These are phyloP conservation scores for Pristionchus maxplancki DNA, from an alignment of 2,888 invertebrate species.

Conservation along the genomic window DNA sequence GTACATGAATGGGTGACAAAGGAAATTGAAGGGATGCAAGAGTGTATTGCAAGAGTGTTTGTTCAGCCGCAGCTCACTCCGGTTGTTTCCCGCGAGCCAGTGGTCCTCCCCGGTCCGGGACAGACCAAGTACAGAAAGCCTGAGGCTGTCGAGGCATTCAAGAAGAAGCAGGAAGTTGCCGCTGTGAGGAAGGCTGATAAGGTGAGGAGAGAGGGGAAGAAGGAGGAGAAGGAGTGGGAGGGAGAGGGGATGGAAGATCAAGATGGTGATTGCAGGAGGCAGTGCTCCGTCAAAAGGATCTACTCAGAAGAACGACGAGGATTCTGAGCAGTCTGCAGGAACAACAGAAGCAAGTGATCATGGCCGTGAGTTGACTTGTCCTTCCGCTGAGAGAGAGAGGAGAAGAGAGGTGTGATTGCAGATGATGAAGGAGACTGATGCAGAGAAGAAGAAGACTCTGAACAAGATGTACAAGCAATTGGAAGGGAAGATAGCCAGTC, in stretches of 20 bases:
- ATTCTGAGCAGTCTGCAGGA: slow-evolving; percentile 17
- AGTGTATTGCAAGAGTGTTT: background rate
- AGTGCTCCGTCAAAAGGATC: slow-evolving; percentile 26
- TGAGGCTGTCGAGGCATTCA: slow-evolving; percentile 79
- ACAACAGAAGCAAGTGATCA: slow-evolving; percentile 48
- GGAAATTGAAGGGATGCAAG: background rate
- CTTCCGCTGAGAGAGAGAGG: background rate
- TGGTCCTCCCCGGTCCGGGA: slow-evolving; percentile 87
- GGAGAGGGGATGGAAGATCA: background rate
- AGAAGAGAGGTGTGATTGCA: background rate
- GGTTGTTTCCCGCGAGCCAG: slow-evolving; percentile 21
- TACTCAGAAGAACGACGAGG: background rate
- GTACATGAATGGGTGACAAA: too few species aligned
- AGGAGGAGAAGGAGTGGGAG: background rate
- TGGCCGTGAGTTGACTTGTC: background rate
- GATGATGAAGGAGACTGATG: slow-evolving; percentile 50
- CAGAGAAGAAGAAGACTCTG: slow-evolving; percentile 42
- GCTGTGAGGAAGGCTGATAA: slow-evolving; percentile 74
- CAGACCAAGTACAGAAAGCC: slow-evolving; percentile 88
- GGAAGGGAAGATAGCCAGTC: slow-evolving; percentile 10
- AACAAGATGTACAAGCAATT: slow-evolving; percentile 46
- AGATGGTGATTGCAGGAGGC: slow-evolving; percentile 24
- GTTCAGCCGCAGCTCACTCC: background rate
- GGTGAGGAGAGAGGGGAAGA: slow-evolving; percentile 30
- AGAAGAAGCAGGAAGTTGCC: slow-evolving; percentile 28